Conservation (phyloP, 2,113 vertebrate genomes). For the Crotophaga sulcirostris region DNA sequence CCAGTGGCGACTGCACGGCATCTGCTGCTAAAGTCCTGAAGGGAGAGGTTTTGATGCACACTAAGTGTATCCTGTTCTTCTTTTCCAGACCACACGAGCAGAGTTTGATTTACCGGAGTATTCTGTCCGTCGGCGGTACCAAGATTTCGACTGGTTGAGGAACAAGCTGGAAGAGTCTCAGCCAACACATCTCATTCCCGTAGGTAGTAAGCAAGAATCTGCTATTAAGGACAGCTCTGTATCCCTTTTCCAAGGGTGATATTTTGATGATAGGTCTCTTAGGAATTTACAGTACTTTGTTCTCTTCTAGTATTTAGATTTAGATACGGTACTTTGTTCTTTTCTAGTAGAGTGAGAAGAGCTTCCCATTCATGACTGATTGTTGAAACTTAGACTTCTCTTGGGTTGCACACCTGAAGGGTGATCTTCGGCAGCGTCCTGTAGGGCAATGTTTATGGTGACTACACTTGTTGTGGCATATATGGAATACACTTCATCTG, state of each 20-base stretch:
- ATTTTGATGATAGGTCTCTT: not conserved
- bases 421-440: not conserved
- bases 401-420: not conserved
- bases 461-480: not conserved
- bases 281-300: not conserved
- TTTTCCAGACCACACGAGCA: constrained; percentile 86
- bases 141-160: constrained; percentile 97
- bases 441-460: not conserved
- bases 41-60: not conserved
- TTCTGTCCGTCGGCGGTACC: constrained; percentile 91
- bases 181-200: constrained; percentile 96
- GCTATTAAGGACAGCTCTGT: not conserved
- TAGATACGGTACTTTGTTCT: not conserved
- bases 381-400: not conserved
- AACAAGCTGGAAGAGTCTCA: constrained; percentile 95
- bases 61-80: not conserved
- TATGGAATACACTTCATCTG: not conserved
- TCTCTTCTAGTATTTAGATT: not conserved
- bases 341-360: not conserved
- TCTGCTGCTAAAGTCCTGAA: not conserved
- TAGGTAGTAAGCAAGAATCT: constrained; percentile 80
- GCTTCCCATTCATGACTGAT: not conserved
- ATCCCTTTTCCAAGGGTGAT: not conserved
- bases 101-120: constrained; percentile 98
- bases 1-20: not conserved